These are phyloP conservation scores for Steatornis caripensis DNA, from an alignment of 2,113 vertebrate genomes.

Conservation along the genomic window DNA sequence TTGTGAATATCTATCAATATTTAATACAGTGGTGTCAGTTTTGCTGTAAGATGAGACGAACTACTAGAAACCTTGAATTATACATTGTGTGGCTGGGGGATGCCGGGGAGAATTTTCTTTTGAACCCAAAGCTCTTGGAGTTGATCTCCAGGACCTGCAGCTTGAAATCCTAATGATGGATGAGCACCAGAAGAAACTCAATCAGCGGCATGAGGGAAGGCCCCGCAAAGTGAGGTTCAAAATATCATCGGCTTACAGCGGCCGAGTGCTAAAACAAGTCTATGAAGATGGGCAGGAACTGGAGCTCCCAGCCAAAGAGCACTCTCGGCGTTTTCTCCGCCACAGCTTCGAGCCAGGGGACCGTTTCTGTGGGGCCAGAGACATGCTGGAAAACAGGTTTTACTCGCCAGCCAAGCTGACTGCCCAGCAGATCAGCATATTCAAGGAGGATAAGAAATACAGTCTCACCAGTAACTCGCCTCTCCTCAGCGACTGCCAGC, in stretches of 20 bases:
- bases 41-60: slow-evolving; percentile 71
- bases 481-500: slow-evolving; percentile 50
- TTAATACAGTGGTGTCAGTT: slow-evolving; percentile 72
- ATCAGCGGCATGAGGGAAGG: slow-evolving; percentile 74
- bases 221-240: slow-evolving; percentile 93
- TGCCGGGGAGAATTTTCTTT: slow-evolving; percentile 34
- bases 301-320: slow-evolving; percentile 87
- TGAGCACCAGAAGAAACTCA: slow-evolving; percentile 76
- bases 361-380: slow-evolving; percentile 70
- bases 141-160: not conserved
- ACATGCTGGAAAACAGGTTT: slow-evolving; percentile 32
- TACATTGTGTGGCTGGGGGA: slow-evolving; percentile 23
- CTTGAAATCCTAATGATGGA: slow-evolving; percentile 74
- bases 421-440: slow-evolving; percentile 88
- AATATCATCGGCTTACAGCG: slow-evolving; percentile 91
- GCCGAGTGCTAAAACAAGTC: slow-evolving; percentile 91
- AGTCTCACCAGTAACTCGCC: slow-evolving; percentile 46
- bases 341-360: slow-evolving; percentile 79
- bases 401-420: slow-evolving; percentile 80
- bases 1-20: slow-evolving; percentile 70
- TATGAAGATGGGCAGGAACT: slow-evolving; percentile 94
- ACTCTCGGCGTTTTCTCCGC: slow-evolving; percentile 83
- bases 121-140: not conserved
- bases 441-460: slow-evolving; percentile 76
- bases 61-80: slow-evolving; percentile 68